Conservation (phyloP, 2,888 invertebrate species). For the Girardia tigrina region DNA sequence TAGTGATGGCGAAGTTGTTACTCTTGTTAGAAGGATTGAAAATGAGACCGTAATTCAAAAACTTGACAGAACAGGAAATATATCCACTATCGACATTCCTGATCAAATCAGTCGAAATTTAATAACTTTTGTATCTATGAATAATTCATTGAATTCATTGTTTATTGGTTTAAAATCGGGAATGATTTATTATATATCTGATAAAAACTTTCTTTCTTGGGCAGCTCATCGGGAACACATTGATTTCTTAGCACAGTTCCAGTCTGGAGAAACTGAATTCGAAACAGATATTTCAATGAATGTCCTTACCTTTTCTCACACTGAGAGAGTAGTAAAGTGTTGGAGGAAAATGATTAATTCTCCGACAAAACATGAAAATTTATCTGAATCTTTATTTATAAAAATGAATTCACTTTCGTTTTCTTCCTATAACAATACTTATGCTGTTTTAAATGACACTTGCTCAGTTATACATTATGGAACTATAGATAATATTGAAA, state of each 20-base stretch:
- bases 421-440: background rate
- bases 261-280: background rate
- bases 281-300: background rate
- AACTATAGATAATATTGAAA: background rate
- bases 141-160: background rate
- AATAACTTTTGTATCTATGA: background rate
- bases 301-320: background rate
- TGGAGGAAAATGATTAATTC: background rate
- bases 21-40: background rate
- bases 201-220: background rate
- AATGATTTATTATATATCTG: background rate
- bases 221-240: background rate
- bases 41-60: background rate
- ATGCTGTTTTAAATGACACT: background rate
- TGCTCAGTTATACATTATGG: background rate
- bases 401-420: background rate
- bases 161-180: background rate
- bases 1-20: background rate
- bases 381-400: background rate
- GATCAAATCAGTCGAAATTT: background rate
- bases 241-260: background rate
- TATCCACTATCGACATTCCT: background rate
- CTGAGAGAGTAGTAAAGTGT: background rate
- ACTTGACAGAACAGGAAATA: background rate
- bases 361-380: background rate